These are phyloP conservation scores for Bubalus kerabau DNA, from an alignment of 2,113 vertebrate genomes.

Conservation along the genomic window DNA sequence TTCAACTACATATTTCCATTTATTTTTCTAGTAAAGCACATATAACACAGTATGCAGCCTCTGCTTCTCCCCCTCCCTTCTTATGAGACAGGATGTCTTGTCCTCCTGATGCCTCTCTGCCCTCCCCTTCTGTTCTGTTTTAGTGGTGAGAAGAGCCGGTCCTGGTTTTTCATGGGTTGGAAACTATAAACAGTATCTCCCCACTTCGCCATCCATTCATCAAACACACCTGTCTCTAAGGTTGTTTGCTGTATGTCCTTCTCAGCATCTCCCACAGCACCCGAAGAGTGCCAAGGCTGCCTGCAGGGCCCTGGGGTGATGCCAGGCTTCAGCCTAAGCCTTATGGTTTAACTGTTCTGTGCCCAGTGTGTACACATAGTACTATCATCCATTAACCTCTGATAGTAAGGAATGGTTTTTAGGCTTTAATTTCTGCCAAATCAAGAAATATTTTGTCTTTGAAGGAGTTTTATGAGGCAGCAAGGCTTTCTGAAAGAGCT, in stretches of 20 bases:
- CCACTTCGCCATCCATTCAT: not conserved
- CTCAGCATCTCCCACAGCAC: not conserved
- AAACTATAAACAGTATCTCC: not conserved
- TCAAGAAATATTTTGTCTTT: not conserved
- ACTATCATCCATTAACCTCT: not conserved
- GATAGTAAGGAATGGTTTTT: not conserved
- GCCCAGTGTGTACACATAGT: not conserved
- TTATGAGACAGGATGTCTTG: not conserved
- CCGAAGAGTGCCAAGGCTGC: not conserved
- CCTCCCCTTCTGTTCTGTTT: not conserved
- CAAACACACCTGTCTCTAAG: not conserved
- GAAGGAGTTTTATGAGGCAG: not conserved
- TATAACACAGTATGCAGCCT: not conserved
- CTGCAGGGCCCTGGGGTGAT: not conserved
- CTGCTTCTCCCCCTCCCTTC: not conserved
- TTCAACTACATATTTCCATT: not conserved
- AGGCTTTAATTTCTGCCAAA: not conserved
- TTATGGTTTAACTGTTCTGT: not conserved
- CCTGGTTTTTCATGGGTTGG: not conserved
- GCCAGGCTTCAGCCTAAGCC: not conserved
- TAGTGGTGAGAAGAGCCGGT: not conserved
- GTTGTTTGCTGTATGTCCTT: not conserved
- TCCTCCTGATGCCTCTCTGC: not conserved
- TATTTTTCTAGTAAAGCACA: not conserved
- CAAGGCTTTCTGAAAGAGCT: not conserved